Evolutionary conservation across 2,888 invertebrate species (phyloP).

Genomic region (Balanococcus diminutus): DNA sequence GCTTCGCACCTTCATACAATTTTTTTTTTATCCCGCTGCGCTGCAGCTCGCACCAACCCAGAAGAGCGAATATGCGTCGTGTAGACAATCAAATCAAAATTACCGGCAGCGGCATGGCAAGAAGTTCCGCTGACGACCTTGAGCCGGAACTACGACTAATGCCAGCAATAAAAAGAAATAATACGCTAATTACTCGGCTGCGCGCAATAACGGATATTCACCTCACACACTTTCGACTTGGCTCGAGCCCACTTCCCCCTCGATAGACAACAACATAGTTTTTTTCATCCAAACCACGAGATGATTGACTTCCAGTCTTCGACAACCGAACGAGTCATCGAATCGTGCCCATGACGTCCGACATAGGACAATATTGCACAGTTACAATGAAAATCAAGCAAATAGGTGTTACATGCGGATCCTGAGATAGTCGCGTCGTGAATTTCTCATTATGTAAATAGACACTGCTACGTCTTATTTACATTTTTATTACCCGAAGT

Average conservation of each 20-base stretch:
- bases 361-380: background rate
- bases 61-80: background rate
- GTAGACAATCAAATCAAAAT: background rate
- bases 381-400: background rate
- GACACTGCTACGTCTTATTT: too few species aligned
- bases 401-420: background rate
- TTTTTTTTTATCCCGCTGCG: background rate
- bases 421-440: background rate
- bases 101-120: background rate
- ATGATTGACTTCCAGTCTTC: background rate
- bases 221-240: background rate
- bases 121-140: background rate
- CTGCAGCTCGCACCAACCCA: background rate
- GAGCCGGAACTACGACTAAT: conserved; percentile 20
- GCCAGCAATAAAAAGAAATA: background rate
- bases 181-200: background rate
- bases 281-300: background rate
- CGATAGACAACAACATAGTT: background rate
- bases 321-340: background rate
- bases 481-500: background rate
- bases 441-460: background rate
- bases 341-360: too few species aligned
- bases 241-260: background rate
- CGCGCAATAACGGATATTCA: background rate
- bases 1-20: background rate